Evolutionary conservation across 2,888 invertebrate genomes (phyloP).

Genomic region (Pachycephus smyrnensis): DNA sequence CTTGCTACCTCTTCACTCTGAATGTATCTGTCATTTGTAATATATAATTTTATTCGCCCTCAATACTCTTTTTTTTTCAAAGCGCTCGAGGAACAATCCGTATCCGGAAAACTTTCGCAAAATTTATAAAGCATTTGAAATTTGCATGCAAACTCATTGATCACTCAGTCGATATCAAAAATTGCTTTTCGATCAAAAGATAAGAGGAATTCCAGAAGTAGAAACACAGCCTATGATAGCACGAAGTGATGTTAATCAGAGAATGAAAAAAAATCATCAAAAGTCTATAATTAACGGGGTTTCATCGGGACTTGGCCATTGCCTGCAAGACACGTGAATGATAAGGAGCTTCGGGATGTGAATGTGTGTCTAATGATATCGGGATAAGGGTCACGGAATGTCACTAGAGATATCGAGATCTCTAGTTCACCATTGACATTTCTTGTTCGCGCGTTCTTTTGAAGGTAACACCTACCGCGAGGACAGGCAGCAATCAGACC

Average conservation of each 20-base stretch:
- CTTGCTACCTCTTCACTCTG: not conserved
- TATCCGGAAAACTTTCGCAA: not conserved
- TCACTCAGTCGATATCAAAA: not conserved
- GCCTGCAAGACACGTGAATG: not conserved
- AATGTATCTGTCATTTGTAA: not conserved
- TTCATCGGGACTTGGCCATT: not conserved
- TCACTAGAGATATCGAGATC: not conserved
- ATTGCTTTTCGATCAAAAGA: not conserved
- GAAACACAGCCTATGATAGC: not conserved
- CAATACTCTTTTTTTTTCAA: not conserved
- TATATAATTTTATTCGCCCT: not conserved
- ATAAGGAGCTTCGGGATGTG: not conserved
- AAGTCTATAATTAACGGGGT: not conserved
- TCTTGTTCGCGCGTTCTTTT: slow-evolving; percentile 44
- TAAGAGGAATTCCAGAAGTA: not conserved
- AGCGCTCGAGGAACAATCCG: not conserved
- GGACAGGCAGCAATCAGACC: slow-evolving; percentile 22
- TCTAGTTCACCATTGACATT: slow-evolving; percentile 10
- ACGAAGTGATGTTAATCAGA: not conserved
- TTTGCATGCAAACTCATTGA: not conserved
- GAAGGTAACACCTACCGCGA: slow-evolving; percentile 57
- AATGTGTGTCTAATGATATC: not conserved
- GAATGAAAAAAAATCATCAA: not conserved
- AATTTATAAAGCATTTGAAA: not conserved
- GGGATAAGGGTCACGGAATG: not conserved